Evolutionary conservation across 2,888 invertebrate species (phyloP), one percentile per base, ranked within the genome.

Genomic region (Phorcus lineatus): DNA sequence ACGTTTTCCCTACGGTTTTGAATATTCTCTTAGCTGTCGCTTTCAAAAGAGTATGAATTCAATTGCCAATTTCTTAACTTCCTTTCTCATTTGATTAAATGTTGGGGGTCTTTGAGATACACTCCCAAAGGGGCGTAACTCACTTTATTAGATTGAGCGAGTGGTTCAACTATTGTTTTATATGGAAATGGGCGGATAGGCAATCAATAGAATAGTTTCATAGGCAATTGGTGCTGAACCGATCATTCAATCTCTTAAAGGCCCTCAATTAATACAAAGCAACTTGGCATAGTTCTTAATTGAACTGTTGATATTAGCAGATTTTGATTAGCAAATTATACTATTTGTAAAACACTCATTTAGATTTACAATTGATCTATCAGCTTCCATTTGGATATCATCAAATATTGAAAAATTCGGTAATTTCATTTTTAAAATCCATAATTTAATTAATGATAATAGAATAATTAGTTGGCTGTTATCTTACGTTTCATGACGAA

Each of bases 61-160:
- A 62, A 62, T 62, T 28, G 17, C 24, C 62, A 62, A 62, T 62
- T 62, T 62, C 62, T 62, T 62, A 62, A 24, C 62, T 28, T 24
- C 62, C 62, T 62, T 62, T 62, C 62, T 62, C 62, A 62, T 62
- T 62, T 62, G 24, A 62, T 62, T 62, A 62, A 62, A 62, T n/a
- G n/a, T 22, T 28, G 62, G 62, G 28, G 62, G 62, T 62, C 62
- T 62, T 62, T 62, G n/a, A 28, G 16, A 62, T 24, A 28, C 62
- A 24, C 28, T 28, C 62, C 62, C 62, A 24, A 62, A 62, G 62
- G 62, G 62, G 24, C 62, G 62, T 17, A 62, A 62, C 62, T 62
- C 62, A 62, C 62, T 62, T 62, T 28, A 62, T 62, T 62, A 62
- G 24, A 62, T 62, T 62, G 62, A 62, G 28, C 62, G 28, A 62